phyloP scores from a whole-genome alignment of 1,140 invertebrate genomes.

The Meteorus sp. region DNA sequence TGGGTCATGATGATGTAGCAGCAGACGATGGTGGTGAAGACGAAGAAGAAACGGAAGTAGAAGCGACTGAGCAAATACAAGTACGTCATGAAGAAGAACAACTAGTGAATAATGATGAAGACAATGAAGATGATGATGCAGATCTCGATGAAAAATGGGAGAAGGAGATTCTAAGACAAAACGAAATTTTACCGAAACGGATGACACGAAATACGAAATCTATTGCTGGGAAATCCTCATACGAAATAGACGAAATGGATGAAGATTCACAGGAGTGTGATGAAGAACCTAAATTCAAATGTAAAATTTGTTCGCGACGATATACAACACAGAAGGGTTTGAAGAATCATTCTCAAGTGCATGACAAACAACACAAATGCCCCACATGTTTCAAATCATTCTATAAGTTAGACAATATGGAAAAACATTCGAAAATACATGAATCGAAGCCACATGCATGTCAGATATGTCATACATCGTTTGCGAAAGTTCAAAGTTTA shows the following conservation, averaged over 20 bases:
- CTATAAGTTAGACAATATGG: slow-evolving; percentile 49
- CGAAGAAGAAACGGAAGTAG: neutral
- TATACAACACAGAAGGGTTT: slow-evolving; percentile 50
- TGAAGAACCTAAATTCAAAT: slow-evolving; percentile 47
- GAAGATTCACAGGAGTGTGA: slow-evolving; percentile 35
- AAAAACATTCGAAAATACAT: slow-evolving; percentile 49
- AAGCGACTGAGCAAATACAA: neutral
- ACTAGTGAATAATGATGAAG: slow-evolving; percentile 12
- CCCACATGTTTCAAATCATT: slow-evolving; percentile 50
- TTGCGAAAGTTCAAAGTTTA: slow-evolving; percentile 45
- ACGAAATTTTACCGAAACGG: slow-evolving; percentile 35
- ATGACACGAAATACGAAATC: slow-evolving; percentile 42
- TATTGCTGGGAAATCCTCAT: slow-evolving; percentile 34
- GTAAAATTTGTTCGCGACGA: slow-evolving; percentile 47
- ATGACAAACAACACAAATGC: slow-evolving; percentile 51
- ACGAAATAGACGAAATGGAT: slow-evolving; percentile 43
- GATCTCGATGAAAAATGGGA: slow-evolving; percentile 28
- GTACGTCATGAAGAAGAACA: neutral
- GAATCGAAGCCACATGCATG: slow-evolving; percentile 46
- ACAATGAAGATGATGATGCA: slow-evolving; percentile 16
- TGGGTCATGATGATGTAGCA: no score
- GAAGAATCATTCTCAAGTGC: slow-evolving; percentile 50
- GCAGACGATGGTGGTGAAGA: neutral
- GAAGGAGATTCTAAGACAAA: slow-evolving; percentile 15
- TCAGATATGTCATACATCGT: slow-evolving; percentile 43